Evolutionary conservation across 2,797 vertebrate species (phyloP), one percentile per base, ranked within the genome.

Genomic region (Spatula clypeata): DNA sequence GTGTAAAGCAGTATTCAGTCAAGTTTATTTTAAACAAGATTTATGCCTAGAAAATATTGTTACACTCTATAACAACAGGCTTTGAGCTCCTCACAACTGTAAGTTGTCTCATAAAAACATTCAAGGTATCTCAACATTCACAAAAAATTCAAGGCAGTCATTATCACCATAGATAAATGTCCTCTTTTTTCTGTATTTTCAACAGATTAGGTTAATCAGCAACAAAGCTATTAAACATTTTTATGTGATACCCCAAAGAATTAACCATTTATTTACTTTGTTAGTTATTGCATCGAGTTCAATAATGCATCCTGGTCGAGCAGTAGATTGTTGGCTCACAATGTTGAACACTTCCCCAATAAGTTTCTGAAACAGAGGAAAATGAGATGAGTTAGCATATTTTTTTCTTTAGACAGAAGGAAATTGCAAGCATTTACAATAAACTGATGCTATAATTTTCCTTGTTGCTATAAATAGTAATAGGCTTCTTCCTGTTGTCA

Each of bases 321-420:
- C 99, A 86, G 99, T 99, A 88, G 99, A 99, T 94, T 99, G 99
- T 93, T 99, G 99, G 97, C 99, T 99, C 95, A 99, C 99, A 67
- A 99, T 99, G 97, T 99, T 99, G 97, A 99, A 99, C 76, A 99
- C 99, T 97, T 99, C 99, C 11, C 99, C 99, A 87, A 99, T 99
- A 72, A 99, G 98, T 98, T 99, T 99, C 99, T 99, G 98, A 96
- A 98, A 98, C 19, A 94, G 86, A 93, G 54, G 13, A 96, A 81
- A 97, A 90, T 77, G 31, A 84, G n/a, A 93, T 76, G 26, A 36
- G 71, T 91, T 51, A 89, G n/a, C 60, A 6, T 17, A 62, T 77
- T 82, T 79, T 79, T 81, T 85, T n/a, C 70, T 82, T 76, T 6
- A 27, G 72, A 62, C 24, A 54, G n/a, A 66, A 84, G 40, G 42